Evolutionary conservation across 1,140 invertebrate genomes (phyloP).

Genomic region (Drosophila baimaii): DNA sequence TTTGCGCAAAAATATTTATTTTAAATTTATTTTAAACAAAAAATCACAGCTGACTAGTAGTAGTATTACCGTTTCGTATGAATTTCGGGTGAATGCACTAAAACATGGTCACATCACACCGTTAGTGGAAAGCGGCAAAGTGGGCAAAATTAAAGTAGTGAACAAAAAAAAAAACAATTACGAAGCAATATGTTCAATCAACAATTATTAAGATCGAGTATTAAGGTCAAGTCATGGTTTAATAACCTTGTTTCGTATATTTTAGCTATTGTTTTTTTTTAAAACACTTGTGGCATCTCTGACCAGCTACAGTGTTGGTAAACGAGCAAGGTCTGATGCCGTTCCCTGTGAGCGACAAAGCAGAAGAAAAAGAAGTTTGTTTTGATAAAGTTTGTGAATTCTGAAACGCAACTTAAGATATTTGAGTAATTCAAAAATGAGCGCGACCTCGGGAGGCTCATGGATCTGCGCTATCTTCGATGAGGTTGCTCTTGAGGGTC

Average conservation of each 20-base stretch:
- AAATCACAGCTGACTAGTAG: too few species aligned
- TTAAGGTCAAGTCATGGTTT: background rate
- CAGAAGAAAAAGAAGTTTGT: slow-evolving; percentile 4
- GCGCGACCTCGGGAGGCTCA: slow-evolving; percentile 41
- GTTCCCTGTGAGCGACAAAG: background rate
- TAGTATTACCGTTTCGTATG: too few species aligned
- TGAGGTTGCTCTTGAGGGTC: slow-evolving; percentile 92
- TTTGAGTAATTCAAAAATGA: slow-evolving; percentile 11
- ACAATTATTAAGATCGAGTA: background rate
- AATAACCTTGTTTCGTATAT: too few species aligned
- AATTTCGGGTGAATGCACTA: too few species aligned
- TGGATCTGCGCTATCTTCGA: slow-evolving; percentile 85
- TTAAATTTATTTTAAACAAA: too few species aligned
- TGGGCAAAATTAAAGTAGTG: too few species aligned
- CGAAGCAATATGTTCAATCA: too few species aligned
- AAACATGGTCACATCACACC: too few species aligned
- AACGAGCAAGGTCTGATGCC: background rate
- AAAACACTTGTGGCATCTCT: background rate
- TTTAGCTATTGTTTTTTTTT: too few species aligned
- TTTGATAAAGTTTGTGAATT: slow-evolving; percentile 5
- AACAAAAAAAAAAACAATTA: too few species aligned
- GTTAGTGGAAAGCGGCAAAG: too few species aligned
- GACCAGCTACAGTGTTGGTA: background rate
- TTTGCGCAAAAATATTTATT: too few species aligned
- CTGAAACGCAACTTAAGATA: background rate